phyloP scores from a whole-genome alignment of 2,888 invertebrate species.

The Cepaea hortensis region DNA sequence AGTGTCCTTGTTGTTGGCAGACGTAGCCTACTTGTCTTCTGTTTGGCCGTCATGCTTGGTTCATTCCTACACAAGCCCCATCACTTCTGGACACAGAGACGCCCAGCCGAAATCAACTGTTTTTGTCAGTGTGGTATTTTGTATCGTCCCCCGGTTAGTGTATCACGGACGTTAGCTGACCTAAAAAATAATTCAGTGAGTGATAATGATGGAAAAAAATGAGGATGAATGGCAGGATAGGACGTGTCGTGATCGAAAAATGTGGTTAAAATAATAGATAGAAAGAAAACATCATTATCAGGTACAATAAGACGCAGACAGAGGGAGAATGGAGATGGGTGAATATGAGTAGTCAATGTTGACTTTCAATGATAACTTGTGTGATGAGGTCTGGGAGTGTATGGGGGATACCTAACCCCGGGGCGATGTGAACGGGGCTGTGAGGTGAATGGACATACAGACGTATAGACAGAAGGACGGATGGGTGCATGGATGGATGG shows the following conservation, averaged over 20 bases:
- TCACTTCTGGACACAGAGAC: conserved; percentile 23
- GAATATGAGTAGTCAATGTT: too few species aligned
- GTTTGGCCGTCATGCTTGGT: neutral
- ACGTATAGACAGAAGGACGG: too few species aligned
- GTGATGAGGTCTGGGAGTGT: too few species aligned
- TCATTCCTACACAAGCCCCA: neutral
- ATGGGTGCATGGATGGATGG: too few species aligned
- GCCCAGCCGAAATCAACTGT: neutral
- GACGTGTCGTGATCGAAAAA: neutral
- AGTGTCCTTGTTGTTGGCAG: neutral
- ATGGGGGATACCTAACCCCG: too few species aligned
- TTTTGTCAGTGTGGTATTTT: neutral
- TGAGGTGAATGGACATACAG: too few species aligned
- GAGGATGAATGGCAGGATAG: neutral
- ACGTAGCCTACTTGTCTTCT: neutral
- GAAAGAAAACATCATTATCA: too few species aligned
- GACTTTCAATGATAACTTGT: too few species aligned
- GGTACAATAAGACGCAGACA: too few species aligned
- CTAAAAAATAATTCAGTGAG: neutral
- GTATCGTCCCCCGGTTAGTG: neutral
- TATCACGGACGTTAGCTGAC: neutral
- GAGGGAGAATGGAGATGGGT: too few species aligned
- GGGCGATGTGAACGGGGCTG: too few species aligned
- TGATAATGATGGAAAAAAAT: neutral
- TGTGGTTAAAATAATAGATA: too few species aligned